Percentiles rank a stretch among this genome's conserved stretches.
Conservation (phyloP, 2,797 vertebrate species). For the Pantherophis alleghaniensis region DNA sequence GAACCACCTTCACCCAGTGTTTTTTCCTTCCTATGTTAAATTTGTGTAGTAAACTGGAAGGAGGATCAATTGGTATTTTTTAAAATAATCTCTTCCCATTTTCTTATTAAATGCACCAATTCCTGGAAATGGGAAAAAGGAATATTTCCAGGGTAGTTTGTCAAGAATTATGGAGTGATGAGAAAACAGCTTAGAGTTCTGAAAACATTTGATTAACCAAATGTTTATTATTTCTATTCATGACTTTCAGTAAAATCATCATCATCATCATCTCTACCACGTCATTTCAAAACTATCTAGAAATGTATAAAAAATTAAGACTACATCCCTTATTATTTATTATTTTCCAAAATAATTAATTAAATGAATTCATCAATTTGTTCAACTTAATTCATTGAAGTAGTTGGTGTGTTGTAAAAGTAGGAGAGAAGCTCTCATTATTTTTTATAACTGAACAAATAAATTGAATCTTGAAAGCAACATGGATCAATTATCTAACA, state of each 20-base stretch:
- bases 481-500: neutral
- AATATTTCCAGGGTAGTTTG: neutral
- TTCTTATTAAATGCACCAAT: conserved; percentile 25
- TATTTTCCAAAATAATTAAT: neutral
- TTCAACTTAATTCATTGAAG: neutral
- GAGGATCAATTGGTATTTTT: conserved; percentile 6
- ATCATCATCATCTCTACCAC: neutral
- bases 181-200: neutral
- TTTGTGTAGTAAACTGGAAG: neutral
- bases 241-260: neutral
- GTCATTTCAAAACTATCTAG: neutral
- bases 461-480: neutral
- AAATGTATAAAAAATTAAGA: neutral
- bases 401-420: neutral
- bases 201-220: neutral
- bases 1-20: conserved; percentile 18
- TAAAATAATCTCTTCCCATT: conserved; percentile 10
- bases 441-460: neutral
- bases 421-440: neutral
- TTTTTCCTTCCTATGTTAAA: conserved; percentile 19
- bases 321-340: neutral
- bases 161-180: neutral
- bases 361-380: neutral
- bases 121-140: conserved; percentile 3
- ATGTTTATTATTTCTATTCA: neutral